A percentile compares a stretch with the other conserved stretches of the same genome.
Evolutionary conservation across 2,113 vertebrate species (phyloP).

Genomic region (Chaetura pelagica): DNA sequence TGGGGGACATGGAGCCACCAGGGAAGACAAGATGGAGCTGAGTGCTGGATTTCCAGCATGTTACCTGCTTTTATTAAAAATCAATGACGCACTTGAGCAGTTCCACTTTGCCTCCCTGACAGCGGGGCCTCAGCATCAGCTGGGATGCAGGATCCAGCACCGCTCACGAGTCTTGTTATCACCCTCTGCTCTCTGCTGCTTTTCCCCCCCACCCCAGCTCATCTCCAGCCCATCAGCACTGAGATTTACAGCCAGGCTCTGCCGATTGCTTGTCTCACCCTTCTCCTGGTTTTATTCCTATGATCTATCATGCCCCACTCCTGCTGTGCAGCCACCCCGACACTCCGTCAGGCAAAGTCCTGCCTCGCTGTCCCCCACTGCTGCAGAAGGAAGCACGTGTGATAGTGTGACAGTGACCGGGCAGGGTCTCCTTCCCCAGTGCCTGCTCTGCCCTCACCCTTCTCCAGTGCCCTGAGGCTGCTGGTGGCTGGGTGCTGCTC

Average conservation of each 20-base stretch:
- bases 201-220: slow-evolving; percentile 32
- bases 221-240: slow-evolving; percentile 57
- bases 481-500: too few relatives aligned
- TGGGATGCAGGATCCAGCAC: not conserved
- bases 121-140: not conserved
- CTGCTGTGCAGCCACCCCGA: slow-evolving; percentile 31
- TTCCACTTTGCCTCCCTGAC: slow-evolving; percentile 54
- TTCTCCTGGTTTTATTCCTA: slow-evolving; percentile 44
- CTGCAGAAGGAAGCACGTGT: too few relatives aligned
- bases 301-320: slow-evolving; percentile 60
- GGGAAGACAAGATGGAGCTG: not conserved
- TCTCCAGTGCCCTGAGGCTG: too few relatives aligned
- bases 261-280: slow-evolving; percentile 21
- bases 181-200: not conserved
- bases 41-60: not conserved
- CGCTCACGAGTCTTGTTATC: not conserved
- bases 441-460: too few relatives aligned
- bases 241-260: slow-evolving; percentile 58
- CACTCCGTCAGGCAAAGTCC: slow-evolving; percentile 57
- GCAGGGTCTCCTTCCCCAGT: too few relatives aligned
- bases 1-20: accelerated
- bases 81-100: slow-evolving; percentile 20
- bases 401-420: too few relatives aligned
- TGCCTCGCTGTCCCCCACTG: not conserved
- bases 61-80: slow-evolving; percentile 61